Base-by-base conservation (phyloP, 2,888 invertebrate species). In the Ypsolopha scabrella region DNA sequence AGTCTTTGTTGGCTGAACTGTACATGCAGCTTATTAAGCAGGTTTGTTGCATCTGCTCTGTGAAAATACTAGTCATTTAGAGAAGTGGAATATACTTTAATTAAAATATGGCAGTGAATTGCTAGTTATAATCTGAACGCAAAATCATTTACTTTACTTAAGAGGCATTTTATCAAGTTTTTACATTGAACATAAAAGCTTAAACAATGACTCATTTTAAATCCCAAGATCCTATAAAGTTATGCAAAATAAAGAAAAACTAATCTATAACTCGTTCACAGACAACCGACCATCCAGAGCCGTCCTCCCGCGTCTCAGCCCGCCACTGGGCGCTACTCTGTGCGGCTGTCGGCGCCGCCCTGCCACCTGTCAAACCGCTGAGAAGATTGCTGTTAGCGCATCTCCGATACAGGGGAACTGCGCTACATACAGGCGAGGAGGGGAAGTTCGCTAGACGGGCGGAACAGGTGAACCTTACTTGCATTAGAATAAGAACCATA, bases 371-470 rank as follows among this genome's bases (percentile, higher is more conserved):
- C 66, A 94, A 95, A 74, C 90, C 93, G 3, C 90, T 97, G 56
- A 88, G 96, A 39, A 92, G 95, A 63, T 94, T 97, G 76, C 87
- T 98, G 51, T 92, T 96, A 45, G 93, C 96, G 0, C 98, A 98
- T 74, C 87, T 98, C 64, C 93, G 96, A 60, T 90, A 95, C 63
- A 94, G 97, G 68, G 93, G 95, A 56, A 96, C 97, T 60, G 93
- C 96, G 36, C 92, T 94, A 55, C 94, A 93, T 61, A 65, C 72
- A 0, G 95, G 95, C 0, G 97, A 97, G 75, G 97, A 98, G 78
- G 97, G 97, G 44, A 95, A 96, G 83, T 98, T 94, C 77, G 97
- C 98, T 0, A 81, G 97, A 57, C 94, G 97, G 70, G 96, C 97
- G 9, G 95, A 97, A 67, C 95, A 95, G 87, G 92, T 91, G 72